Evolutionary conservation across 2,113 vertebrate species (phyloP), one percentile per base, ranked within the genome.

Genomic region (Cephalopterus ornatus): DNA sequence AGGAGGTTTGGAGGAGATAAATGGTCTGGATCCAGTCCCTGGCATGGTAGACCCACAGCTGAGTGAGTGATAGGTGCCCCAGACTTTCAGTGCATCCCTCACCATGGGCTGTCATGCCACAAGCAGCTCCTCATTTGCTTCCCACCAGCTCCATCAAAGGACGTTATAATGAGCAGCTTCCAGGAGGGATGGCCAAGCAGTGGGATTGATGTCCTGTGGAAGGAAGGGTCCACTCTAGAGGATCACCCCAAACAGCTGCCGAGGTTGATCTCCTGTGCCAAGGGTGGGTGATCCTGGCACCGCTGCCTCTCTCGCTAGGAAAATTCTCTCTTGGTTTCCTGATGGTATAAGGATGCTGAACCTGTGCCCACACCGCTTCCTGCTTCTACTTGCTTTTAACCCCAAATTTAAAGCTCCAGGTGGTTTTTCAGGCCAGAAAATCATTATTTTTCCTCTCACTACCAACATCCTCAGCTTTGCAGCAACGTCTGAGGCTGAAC

Each of bases 311-410:
- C 46, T 56, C 24, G 0, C 49, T 6, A 13, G 52, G 32, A 30
- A 7, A 53, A 58, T 72, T 47, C 73, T 30, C n/a, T 16, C 9
- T 9, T 9, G 56, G 0, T 71, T 70, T 53, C 56, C 62, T 17
- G 6, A 17, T 3, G 20, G 8, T 32, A 11, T 46, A 8, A 56
- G 46, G 52, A 11, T 67, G 18, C 37, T 32, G 70, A 28, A 19
- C 4, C 1, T 0, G 5, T 8, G 42, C 79, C 35, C 72, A 46
- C 1, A 0, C 5, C 0, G 0, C 55, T 52, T 1, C 42, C 5
- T 0, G 0, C 55, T 52, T 1, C 42, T 8, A 15, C 55, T 67
- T 68, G 17, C 9, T 46, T 47, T 59, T 30, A 77, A 24, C 5
- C 32, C 10, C 44, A 12, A 12, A 32, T 26, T 47, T 17, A 39